These are phyloP conservation scores for Aeoliscus strigatus DNA, from an alignment of 2,797 vertebrate species.

Conservation along the genomic window DNA sequence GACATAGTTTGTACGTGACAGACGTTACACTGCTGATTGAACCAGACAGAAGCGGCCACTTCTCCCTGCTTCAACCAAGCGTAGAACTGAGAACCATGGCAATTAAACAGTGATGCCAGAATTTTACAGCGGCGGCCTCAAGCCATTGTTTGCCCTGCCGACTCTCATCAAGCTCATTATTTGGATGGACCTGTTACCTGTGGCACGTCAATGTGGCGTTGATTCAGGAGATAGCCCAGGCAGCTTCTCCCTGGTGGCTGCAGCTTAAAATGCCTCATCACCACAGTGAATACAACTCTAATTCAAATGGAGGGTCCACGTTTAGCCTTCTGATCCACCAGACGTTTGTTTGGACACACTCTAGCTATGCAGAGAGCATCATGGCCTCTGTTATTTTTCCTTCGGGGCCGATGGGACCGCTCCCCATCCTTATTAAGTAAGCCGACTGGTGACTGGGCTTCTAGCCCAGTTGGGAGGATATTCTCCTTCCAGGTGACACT, in stretches of 20 bases:
- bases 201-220: constrained; percentile 27
- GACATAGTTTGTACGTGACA: constrained; percentile 26
- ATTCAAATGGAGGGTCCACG: constrained; percentile 48
- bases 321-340: constrained; percentile 54
- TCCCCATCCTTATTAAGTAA: constrained; percentile 63
- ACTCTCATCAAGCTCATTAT: constrained; percentile 48
- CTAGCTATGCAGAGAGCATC: constrained; percentile 48
- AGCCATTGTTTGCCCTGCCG: constrained; percentile 58
- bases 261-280: constrained; percentile 41
- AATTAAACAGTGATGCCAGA: constrained; percentile 59
- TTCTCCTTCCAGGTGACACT: constrained; percentile 29
- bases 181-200: constrained; percentile 47
- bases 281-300: constrained; percentile 39
- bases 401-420: constrained; percentile 52
- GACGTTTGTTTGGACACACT: constrained; percentile 48
- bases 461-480: constrained; percentile 41
- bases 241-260: constrained; percentile 35
- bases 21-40: constrained; percentile 39
- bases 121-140: constrained; percentile 37
- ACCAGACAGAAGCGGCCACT: constrained; percentile 37
- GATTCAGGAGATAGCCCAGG: constrained; percentile 44
- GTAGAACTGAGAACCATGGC: constrained; percentile 44
- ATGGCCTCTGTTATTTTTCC: constrained; percentile 48
- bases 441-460: constrained; percentile 55
- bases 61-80: constrained; percentile 40